phyloP scores from a whole-genome alignment of 2,888 invertebrate species.

The Ophonus ardosiacus region DNA sequence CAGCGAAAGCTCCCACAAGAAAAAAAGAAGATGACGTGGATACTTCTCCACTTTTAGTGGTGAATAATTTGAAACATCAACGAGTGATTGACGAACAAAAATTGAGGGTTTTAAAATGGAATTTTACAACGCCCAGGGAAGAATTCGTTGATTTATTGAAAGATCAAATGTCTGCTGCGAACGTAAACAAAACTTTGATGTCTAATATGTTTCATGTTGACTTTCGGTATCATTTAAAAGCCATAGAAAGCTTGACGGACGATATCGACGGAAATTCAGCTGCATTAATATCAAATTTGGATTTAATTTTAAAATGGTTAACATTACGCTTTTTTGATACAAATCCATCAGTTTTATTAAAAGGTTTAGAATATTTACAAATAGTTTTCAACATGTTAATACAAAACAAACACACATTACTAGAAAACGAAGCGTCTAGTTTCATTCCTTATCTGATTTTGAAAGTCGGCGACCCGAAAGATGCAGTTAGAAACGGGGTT shows the following conservation, averaged over 20 bases:
- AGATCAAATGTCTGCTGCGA: constrained; percentile 93
- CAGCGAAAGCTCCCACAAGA: constrained; percentile 74
- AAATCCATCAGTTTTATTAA: constrained; percentile 97
- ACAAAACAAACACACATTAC: constrained; percentile 89
- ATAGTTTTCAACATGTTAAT: constrained; percentile 89
- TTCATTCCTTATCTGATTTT: constrained; percentile 96
- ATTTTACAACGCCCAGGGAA: constrained; percentile 93
- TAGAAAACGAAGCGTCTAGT: constrained; percentile 93
- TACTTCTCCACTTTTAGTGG: constrained; percentile 85
- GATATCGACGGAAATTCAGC: constrained; percentile 88
- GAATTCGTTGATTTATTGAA: constrained; percentile 96
- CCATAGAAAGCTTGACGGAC: constrained; percentile 92
- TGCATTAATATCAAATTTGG: constrained; percentile 92
- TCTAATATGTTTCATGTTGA: constrained; percentile 96
- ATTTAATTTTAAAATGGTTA: constrained; percentile 97
- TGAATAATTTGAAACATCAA: constrained; percentile 93
- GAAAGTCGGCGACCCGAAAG: constrained; percentile 98
- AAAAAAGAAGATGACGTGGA: constrained; percentile 94
- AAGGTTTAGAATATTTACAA: constrained; percentile 95
- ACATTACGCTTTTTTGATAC: constrained; percentile 98
- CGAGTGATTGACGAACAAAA: constrained; percentile 96
- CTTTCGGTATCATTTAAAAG: constrained; percentile 95
- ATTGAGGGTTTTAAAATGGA: constrained; percentile 95
- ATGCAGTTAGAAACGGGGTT: constrained; percentile 94
- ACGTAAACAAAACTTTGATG: constrained; percentile 91